Conservation (phyloP, 1,140 invertebrate genomes). For the Bombus sibiricus region DNA sequence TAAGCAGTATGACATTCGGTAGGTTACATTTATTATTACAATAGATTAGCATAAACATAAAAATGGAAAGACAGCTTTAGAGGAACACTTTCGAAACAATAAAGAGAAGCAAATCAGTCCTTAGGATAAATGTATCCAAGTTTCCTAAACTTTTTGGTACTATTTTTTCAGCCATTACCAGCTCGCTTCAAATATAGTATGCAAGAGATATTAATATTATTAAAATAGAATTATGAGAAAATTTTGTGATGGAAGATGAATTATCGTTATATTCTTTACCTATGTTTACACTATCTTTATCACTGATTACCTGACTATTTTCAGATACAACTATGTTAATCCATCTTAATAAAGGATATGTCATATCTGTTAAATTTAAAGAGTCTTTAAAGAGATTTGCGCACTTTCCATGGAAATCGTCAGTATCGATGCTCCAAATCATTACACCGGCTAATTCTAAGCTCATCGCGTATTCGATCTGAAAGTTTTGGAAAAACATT, state of each 20-base stretch:
- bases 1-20: not conserved
- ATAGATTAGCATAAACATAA: not conserved
- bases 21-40: not conserved
- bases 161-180: not conserved
- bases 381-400: conserved; percentile 73
- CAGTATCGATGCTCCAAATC: conserved; percentile 92
- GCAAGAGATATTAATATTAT: not conserved
- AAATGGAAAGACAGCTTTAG: not conserved
- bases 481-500: conserved; percentile 10
- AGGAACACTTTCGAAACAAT: not conserved
- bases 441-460: conserved; percentile 90
- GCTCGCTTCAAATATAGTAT: not conserved
- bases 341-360: conserved; percentile 54
- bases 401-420: conserved; percentile 89
- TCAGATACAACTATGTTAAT: conserved; percentile 45
- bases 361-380: not conserved
- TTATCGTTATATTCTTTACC: not conserved
- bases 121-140: not conserved
- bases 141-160: not conserved
- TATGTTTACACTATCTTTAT: too few relatives aligned
- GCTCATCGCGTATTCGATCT: conserved; percentile 79
- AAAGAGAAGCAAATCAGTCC: not conserved
- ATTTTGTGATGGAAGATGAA: not conserved
- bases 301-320: not conserved
- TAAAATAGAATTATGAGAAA: not conserved